A percentile compares a stretch with the other conserved stretches of the same genome.
These are phyloP conservation scores for Pyrrhosoma nymphula DNA, from an alignment of 2,888 invertebrate species.

Conservation along the genomic window DNA sequence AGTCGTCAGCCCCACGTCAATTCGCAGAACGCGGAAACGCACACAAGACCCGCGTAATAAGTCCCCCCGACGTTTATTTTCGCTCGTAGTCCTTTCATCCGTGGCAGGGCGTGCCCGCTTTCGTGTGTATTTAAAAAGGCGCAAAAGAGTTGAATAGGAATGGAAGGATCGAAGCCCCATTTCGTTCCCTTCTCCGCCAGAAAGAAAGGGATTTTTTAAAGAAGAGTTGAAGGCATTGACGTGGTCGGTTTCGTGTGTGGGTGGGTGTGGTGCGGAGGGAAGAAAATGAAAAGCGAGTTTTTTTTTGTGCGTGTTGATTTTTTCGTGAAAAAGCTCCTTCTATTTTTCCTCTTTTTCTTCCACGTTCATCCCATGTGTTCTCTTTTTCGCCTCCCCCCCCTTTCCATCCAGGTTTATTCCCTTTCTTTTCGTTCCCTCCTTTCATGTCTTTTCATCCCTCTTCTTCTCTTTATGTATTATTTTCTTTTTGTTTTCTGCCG, in stretches of 20 bases:
- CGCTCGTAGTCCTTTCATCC: slow-evolving; percentile 3
- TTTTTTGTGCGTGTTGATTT: slow-evolving; percentile 37
- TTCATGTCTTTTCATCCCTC: slow-evolving; percentile 32
- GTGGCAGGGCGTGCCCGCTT: neutral
- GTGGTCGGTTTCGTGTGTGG: neutral
- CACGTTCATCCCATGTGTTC: neutral
- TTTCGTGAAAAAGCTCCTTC: slow-evolving; percentile 34
- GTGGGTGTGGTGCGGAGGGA: slow-evolving; percentile 35
- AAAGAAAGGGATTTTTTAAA: neutral
- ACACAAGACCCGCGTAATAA: neutral
- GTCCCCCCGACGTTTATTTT: slow-evolving; percentile 37
- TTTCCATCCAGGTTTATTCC: neutral
- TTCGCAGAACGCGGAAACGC: neutral
- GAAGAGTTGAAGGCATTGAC: slow-evolving; percentile 44
- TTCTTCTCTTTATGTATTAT: slow-evolving; percentile 43
- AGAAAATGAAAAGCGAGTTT: slow-evolving; percentile 53
- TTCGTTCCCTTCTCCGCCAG: neutral
- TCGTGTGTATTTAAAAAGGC: neutral
- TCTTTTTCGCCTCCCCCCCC: neutral
- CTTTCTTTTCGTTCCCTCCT: slow-evolving; percentile 33
- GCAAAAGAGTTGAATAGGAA: slow-evolving; percentile 49
- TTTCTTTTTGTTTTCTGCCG: slow-evolving; percentile 49
- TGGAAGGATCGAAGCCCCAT: neutral
- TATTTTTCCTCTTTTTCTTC: neutral
- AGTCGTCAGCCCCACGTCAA: neutral